phyloP scores from a whole-genome alignment of 2,797 vertebrate species.

The Sebastes nivosus region DNA sequence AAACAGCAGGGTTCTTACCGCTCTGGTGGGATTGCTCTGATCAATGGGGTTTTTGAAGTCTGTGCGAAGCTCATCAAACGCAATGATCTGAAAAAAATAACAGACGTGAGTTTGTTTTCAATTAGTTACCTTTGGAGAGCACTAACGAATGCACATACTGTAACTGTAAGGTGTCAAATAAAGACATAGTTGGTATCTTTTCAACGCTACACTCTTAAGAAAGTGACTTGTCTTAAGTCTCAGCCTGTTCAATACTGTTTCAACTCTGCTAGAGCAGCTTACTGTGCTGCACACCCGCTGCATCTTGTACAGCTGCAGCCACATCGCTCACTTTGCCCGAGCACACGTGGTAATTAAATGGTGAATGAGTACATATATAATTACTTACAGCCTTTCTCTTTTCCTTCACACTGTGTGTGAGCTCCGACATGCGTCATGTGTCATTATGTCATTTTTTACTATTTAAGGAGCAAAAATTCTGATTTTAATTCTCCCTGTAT shows the following conservation, averaged over 20 bases:
- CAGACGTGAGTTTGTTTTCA: constrained; percentile 33
- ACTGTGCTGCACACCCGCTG: neutral
- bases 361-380: constrained; percentile 27
- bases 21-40: constrained; percentile 95
- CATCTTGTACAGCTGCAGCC: constrained; percentile 37
- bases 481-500: neutral
- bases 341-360: constrained; percentile 31
- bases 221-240: neutral
- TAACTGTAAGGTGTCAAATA: neutral
- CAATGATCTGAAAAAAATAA: constrained; percentile 87
- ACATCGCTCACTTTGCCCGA: constrained; percentile 14
- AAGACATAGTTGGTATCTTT: neutral
- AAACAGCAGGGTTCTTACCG: constrained; percentile 84
- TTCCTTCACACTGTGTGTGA: neutral
- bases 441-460: neutral
- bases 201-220: neutral
- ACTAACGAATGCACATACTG: neutral
- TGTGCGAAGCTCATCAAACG: constrained; percentile 94
- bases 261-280: neutral
- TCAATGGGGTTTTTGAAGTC: constrained; percentile 97
- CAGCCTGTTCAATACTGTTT: neutral
- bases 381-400: constrained; percentile 8
- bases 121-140: neutral
- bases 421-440: neutral
- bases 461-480: neutral